Evolutionary conservation across 2,888 invertebrate species (phyloP).

Genomic region (Pachycephus smyrnensis): DNA sequence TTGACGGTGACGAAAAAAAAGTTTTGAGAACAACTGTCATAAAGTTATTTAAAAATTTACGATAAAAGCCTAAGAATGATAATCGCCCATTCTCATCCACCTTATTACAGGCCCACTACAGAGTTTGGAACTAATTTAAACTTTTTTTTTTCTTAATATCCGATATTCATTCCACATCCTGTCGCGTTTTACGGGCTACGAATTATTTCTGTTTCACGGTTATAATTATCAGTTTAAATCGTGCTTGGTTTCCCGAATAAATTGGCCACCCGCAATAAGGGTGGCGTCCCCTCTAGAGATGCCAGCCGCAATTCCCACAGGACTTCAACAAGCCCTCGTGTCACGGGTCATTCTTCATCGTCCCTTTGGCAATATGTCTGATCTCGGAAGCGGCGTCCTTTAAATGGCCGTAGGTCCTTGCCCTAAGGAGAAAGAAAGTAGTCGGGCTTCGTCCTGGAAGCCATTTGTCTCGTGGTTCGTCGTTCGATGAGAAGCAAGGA

Average conservation of each 20-base stretch:
- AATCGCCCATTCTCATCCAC: background rate
- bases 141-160: background rate
- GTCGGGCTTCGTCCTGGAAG: conserved; percentile 18
- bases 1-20: background rate
- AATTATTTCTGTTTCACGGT: background rate
- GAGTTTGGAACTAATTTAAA: background rate
- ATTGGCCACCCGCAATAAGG: background rate
- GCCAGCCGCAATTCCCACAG: background rate
- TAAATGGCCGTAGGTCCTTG: background rate
- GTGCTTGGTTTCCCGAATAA: background rate
- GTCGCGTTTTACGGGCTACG: background rate
- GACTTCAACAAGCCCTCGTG: background rate
- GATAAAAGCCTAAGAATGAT: background rate
- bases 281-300: background rate
- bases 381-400: conserved; percentile 8
- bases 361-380: conserved; percentile 21
- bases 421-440: conserved; percentile 12
- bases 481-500: background rate
- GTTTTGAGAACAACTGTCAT: background rate
- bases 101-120: background rate
- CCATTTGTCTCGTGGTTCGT: conserved; percentile 28
- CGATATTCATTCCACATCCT: background rate
- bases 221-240: background rate
- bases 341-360: conserved; percentile 27
- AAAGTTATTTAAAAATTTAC: background rate